Conservation (phyloP, 1,140 invertebrate genomes). For the Temnothorax nylanderi region DNA sequence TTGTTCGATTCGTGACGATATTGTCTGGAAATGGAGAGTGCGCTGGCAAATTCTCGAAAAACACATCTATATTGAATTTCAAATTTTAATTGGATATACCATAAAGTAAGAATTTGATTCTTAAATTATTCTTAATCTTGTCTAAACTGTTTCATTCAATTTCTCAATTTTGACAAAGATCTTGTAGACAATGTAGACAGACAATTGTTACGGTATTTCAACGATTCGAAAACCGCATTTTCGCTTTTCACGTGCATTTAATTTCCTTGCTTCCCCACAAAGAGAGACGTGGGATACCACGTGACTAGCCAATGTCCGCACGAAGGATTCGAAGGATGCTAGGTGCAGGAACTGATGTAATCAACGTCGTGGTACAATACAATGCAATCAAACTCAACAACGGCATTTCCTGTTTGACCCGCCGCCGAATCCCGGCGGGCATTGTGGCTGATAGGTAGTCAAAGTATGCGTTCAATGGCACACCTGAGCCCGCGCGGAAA, state of each 20-base stretch:
- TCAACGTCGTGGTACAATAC: slow-evolving; percentile 35
- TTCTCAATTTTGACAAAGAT: not conserved
- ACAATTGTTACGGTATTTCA: slow-evolving; percentile 8
- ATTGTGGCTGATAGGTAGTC: slow-evolving; percentile 28
- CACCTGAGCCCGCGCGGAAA: slow-evolving; percentile 44
- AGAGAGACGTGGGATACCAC: slow-evolving; percentile 24
- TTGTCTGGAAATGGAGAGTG: not conserved
- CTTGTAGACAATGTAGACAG: not conserved
- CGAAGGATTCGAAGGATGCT: slow-evolving; percentile 43
- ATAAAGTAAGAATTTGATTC: not conserved
- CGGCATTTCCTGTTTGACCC: slow-evolving; percentile 48
- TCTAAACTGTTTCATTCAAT: not conserved
- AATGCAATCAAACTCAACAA: slow-evolving; percentile 50
- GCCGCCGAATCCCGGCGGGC: slow-evolving; percentile 10
- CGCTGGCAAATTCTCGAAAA: not conserved
- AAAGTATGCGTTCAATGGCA: slow-evolving; percentile 55
- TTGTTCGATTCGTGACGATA: not conserved
- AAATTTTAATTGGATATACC: not conserved
- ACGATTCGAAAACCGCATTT: not conserved
- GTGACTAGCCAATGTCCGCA: slow-evolving; percentile 8
- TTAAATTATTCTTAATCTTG: not conserved
- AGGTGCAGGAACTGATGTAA: slow-evolving; percentile 33
- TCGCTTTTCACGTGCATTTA: not conserved
- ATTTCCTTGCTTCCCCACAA: not conserved
- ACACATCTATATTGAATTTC: not conserved